Base-by-base conservation (phyloP, 2,113 vertebrate species). In the Tragelaphus scriptus region DNA sequence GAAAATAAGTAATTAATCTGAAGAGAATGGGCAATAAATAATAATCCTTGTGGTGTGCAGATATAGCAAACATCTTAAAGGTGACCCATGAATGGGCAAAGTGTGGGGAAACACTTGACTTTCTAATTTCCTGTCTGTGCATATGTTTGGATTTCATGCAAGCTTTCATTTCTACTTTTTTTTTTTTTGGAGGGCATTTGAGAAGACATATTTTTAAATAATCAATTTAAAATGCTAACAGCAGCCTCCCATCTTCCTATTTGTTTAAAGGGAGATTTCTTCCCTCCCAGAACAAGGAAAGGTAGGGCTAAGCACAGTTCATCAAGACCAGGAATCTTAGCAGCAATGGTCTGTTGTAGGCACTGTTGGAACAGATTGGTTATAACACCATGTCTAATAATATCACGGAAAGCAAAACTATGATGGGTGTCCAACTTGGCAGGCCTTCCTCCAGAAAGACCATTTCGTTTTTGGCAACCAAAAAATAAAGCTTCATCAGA, bases 301-400 rank as follows among this genome's bases (percentile, higher is more conserved):
- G 95, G 10, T 44, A 95, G 94, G 55, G 2, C 21, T 91, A 55
- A 26, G 9, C 61, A 16, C 10, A 0, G 0, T 71, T 95, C 0
- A 0, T 86, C 77, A 90, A 68, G 90, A 25, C 23, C 25, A 36
- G 40, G 10, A 17, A 88, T 85, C 30, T 51, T 89, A 93, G 1
- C 9, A 81, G 19, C 3, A 71, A 13, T 65, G 55, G 15, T 91
- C 88, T 98, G 15, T 21, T 93, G 0, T 12, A 49, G 59, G 3
- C 3, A 90, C 92, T 95, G 79, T 77, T 89, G 23, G 36, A 68
- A 97, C 63, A 85, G 44, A 91, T 97, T 98, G 77, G 12, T 80
- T 91, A 94, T 51, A 97, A 94, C 53, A 51, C 4, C 61, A 21
- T 32, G 81, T 98, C 93, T 80, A 98, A 87, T 80, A 98, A 96